Evolutionary conservation across 2,113 vertebrate genomes (phyloP).

Genomic region (Aphyosemion australe): DNA sequence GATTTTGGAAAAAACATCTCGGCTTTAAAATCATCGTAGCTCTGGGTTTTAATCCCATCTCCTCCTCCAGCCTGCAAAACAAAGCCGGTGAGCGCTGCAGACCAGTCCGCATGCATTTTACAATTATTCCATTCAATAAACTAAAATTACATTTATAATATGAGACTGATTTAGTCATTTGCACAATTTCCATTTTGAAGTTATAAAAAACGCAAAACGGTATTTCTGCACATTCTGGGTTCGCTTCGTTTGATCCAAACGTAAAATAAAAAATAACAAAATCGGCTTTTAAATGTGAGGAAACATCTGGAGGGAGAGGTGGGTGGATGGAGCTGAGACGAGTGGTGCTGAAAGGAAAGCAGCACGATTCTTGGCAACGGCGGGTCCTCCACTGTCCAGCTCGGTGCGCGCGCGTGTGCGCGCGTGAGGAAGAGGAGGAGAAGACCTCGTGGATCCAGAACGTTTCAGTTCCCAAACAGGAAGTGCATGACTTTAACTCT

Average conservation of each 20-base stretch:
- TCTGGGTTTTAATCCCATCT: no score
- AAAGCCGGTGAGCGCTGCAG: no score
- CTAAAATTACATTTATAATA: no score
- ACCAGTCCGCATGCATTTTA: no score
- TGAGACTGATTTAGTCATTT: no score
- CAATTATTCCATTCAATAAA: no score
- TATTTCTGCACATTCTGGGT: slow-evolving; percentile 10
- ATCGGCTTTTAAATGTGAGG: not conserved
- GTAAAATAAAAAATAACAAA: not conserved
- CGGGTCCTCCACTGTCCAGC: slow-evolving; percentile 1
- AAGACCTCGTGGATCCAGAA: slow-evolving; percentile 24
- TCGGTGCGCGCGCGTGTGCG: not conserved
- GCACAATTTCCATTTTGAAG: no score
- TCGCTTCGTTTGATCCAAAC: not conserved
- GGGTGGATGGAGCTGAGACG: slow-evolving; percentile 30
- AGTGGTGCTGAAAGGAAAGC: slow-evolving; percentile 76
- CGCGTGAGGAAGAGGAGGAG: slow-evolving; percentile 12
- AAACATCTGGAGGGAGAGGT: slow-evolving; percentile 18
- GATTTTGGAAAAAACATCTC: no score
- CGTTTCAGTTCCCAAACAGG: slow-evolving; percentile 15
- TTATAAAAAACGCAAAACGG: not conserved
- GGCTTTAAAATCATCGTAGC: no score
- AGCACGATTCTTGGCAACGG: slow-evolving; percentile 64
- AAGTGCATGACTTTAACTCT: not conserved
- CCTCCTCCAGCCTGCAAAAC: no score